Conservation (phyloP, 2,113 vertebrate genomes). For the Epinephelus fuscoguttatus region DNA sequence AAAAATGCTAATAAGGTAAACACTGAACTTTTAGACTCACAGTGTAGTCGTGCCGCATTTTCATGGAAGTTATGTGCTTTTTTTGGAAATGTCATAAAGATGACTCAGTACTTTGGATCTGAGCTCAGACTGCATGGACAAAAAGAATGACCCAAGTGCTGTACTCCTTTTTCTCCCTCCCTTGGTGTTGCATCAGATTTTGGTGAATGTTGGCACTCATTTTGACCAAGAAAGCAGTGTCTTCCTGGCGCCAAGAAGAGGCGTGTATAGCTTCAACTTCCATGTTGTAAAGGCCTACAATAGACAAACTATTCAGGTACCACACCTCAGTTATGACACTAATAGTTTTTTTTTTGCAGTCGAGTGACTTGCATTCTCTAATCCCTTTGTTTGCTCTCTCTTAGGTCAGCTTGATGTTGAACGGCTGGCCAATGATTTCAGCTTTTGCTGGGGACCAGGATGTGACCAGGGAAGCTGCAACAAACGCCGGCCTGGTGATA, state of each 20-base stretch:
- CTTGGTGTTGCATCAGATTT: conserved; percentile 77
- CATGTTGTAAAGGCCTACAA: conserved; percentile 94
- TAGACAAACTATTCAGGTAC: conserved; percentile 91
- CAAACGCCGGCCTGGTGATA: conserved; percentile 89
- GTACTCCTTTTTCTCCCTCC: neutral
- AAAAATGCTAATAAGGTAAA: conserved; percentile 28
- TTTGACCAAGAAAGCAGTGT: conserved; percentile 90
- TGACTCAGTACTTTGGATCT: conserved; percentile 15
- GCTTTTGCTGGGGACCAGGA: conserved; percentile 92
- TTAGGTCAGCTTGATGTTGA: conserved; percentile 91
- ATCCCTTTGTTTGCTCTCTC: neutral
- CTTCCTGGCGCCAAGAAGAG: conserved; percentile 89
- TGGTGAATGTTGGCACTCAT: conserved; percentile 90
- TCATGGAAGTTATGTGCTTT: neutral
- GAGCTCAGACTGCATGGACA: neutral
- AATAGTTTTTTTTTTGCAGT: accelerated
- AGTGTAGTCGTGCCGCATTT: neutral
- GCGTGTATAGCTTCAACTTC: conserved; percentile 92
- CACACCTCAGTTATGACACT: neutral
- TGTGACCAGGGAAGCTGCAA: conserved; percentile 91
- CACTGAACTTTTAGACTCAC: neutral
- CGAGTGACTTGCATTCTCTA: neutral
- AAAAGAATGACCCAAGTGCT: conserved; percentile 11
- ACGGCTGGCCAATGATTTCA: conserved; percentile 91
- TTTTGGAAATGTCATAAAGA: neutral